phyloP scores from a whole-genome alignment of 2,797 vertebrate species.

The Simalia tracyae region DNA sequence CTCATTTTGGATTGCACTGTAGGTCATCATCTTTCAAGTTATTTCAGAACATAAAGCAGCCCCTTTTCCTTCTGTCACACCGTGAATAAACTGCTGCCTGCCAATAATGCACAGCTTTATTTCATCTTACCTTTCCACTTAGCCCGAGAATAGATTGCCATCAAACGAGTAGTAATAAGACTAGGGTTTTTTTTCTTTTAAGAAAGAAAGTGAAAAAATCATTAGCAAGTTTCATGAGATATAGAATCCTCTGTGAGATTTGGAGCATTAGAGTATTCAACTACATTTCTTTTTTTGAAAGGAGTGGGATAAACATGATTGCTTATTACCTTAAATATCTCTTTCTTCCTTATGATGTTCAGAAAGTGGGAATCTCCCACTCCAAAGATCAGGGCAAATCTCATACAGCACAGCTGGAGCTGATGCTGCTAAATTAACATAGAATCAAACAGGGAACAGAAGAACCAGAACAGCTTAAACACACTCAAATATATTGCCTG shows the following conservation, averaged over 20 bases:
- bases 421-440: conserved; percentile 10
- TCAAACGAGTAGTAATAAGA: conserved; percentile 32
- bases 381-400: background rate
- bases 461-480: background rate
- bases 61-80: conserved; percentile 24
- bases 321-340: conserved; percentile 3
- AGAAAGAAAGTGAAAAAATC: conserved; percentile 43
- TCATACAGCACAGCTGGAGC: background rate
- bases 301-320: background rate
- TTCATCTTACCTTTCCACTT: conserved; percentile 54
- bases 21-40: conserved; percentile 41
- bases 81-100: conserved; percentile 39
- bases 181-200: conserved; percentile 27
- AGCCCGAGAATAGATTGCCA: conserved; percentile 49
- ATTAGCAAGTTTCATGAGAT: conserved; percentile 29
- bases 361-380: background rate
- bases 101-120: conserved; percentile 43
- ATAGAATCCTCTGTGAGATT: conserved; percentile 26
- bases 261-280: conserved; percentile 16
- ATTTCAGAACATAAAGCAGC: conserved; percentile 36
- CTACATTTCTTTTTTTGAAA: conserved; percentile 19
- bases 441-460: conserved; percentile 17
- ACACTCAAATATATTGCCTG: background rate
- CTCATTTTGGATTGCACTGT: background rate
- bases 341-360: background rate